phyloP scores from a whole-genome alignment of 2,888 invertebrate genomes.

The Erynnis tages region DNA sequence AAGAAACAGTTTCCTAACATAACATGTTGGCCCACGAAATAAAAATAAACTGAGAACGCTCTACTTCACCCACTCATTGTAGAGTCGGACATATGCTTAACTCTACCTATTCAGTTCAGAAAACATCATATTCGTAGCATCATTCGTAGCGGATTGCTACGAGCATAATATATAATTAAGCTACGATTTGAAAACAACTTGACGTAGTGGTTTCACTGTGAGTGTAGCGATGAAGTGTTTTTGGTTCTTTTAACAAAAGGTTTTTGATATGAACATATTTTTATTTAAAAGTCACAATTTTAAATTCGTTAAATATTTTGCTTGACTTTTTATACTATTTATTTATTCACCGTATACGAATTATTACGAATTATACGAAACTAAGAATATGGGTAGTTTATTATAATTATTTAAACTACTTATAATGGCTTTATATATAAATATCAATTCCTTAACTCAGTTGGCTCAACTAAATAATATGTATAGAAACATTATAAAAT shows the following conservation, averaged over 20 bases:
- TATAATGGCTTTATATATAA: no score
- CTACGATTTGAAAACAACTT: constrained; percentile 29
- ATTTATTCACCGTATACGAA: no score
- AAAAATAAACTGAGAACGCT: constrained; percentile 3
- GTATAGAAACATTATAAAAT: no score
- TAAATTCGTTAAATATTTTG: neutral
- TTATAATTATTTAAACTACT: no score
- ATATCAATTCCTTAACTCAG: no score
- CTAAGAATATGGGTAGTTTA: no score
- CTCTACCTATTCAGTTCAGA: constrained; percentile 3
- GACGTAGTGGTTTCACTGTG: constrained; percentile 28
- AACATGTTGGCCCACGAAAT: neutral
- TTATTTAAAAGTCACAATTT: neutral
- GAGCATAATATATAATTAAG: constrained; percentile 12
- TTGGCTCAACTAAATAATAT: no score
- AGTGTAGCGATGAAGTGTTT: constrained; percentile 17
- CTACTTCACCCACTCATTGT: constrained; percentile 4
- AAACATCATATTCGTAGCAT: constrained; percentile 12
- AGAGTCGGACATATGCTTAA: constrained; percentile 1
- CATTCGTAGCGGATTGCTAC: constrained; percentile 5
- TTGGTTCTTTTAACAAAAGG: neutral
- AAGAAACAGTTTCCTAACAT: neutral
- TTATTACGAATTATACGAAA: no score
- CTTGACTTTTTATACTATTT: no score
- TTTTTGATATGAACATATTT: neutral